Evolutionary conservation across 2,797 vertebrate genomes (phyloP).

Genomic region (Esox lucius): DNA sequence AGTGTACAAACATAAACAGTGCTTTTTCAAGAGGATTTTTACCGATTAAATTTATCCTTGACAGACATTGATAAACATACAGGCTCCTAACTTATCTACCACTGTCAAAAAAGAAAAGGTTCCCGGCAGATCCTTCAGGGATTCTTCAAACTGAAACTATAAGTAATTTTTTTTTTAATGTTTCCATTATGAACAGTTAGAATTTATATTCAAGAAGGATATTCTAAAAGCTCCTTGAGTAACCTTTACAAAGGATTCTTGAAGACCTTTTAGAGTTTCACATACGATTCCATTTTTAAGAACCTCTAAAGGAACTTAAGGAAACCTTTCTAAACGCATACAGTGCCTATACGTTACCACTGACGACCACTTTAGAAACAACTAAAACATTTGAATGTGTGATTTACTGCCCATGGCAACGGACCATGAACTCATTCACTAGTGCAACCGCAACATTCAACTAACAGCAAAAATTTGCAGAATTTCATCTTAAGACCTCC

Average conservation of each 20-base stretch:
- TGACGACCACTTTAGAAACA: background rate
- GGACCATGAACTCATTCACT: background rate
- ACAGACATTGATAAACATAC: background rate
- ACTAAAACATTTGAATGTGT: background rate
- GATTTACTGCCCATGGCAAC: background rate
- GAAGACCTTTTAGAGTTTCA: too few relatives aligned
- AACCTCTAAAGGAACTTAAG: too few relatives aligned
- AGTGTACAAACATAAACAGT: conserved; percentile 31
- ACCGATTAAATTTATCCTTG: too few relatives aligned
- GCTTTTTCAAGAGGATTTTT: conserved; percentile 5
- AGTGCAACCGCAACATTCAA: background rate
- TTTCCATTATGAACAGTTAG: too few relatives aligned
- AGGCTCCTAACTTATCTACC: background rate
- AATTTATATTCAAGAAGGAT: too few relatives aligned
- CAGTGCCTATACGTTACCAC: background rate
- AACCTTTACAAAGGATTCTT: too few relatives aligned
- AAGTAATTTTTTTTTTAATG: too few relatives aligned
- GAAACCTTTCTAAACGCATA: background rate
- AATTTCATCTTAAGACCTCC: background rate
- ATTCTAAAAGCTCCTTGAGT: too few relatives aligned
- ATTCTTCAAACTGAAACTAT: too few relatives aligned
- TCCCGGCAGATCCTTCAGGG: too few relatives aligned
- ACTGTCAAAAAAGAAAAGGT: background rate
- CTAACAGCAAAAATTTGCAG: background rate
- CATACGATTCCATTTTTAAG: too few relatives aligned